Percentiles rank a stretch among this genome's conserved stretches.
These are phyloP conservation scores for Hypotaenidia okinawae DNA, from an alignment of 2,797 vertebrate species.

Conservation along the genomic window DNA sequence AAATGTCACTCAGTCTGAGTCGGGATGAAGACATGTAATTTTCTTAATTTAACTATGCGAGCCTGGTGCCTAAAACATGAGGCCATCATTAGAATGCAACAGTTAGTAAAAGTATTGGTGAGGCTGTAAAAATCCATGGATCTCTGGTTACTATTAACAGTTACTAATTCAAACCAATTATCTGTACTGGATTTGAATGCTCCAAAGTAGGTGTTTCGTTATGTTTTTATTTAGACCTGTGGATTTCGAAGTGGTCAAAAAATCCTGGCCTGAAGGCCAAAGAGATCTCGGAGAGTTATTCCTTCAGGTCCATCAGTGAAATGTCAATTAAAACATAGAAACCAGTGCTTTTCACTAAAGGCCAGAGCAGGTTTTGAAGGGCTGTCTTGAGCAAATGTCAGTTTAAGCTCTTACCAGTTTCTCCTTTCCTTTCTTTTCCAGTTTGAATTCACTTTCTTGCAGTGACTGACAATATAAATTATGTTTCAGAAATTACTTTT, in stretches of 20 bases:
- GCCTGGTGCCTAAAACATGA: not conserved
- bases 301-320: not conserved
- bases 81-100: not conserved
- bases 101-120: not conserved
- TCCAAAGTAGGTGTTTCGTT: not conserved
- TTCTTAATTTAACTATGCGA: not conserved
- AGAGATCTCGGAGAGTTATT: not conserved
- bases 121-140: not conserved
- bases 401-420: not conserved
- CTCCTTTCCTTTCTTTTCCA: not conserved
- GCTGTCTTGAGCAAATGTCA: not conserved
- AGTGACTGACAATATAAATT: not conserved
- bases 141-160: not conserved
- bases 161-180: not conserved
- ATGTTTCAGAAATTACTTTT: not conserved
- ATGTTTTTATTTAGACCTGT: not conserved
- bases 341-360: not conserved
- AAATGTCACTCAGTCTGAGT: not conserved
- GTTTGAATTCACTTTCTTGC: not conserved
- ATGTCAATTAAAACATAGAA: conserved; percentile 13
- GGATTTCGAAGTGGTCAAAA: not conserved
- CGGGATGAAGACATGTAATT: not conserved
- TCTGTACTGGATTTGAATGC: not conserved
- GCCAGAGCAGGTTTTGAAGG: not conserved
- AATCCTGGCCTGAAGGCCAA: not conserved